Conservation (phyloP, 2,888 invertebrate species). For the Caenorhabditis zanzibari region DNA sequence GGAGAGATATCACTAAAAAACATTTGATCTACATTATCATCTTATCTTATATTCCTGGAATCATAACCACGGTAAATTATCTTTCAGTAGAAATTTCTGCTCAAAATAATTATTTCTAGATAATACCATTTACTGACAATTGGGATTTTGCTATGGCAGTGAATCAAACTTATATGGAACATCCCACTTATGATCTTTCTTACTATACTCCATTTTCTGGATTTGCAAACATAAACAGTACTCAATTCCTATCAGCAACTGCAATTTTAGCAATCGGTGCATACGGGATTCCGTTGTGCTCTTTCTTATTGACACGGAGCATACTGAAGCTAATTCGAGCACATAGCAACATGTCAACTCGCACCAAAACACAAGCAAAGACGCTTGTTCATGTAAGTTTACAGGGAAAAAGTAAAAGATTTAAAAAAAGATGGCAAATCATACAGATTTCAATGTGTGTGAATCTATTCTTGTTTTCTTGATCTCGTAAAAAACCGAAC, state of each 20-base stretch:
- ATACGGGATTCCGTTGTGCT: slow-evolving; percentile 56
- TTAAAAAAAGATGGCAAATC: not conserved
- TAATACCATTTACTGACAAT: slow-evolving; percentile 60
- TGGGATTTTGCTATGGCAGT: slow-evolving; percentile 56
- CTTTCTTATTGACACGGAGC: slow-evolving; percentile 49
- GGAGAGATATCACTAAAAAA: slow-evolving; percentile 32
- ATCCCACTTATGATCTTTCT: slow-evolving; percentile 56
- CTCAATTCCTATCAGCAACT: slow-evolving; percentile 59
- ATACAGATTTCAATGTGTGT: slow-evolving; percentile 1
- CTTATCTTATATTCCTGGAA: slow-evolving; percentile 36
- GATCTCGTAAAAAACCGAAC: not conserved
- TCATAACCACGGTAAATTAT: slow-evolving; percentile 31
- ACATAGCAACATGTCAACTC: slow-evolving; percentile 55
- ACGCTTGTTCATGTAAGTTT: slow-evolving; percentile 59
- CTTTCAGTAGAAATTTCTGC: not conserved
- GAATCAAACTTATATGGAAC: slow-evolving; percentile 53
- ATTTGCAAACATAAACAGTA: slow-evolving; percentile 46
- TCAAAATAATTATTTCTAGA: slow-evolving; percentile 26
- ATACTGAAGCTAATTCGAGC: slow-evolving; percentile 58
- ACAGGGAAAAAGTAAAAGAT: not conserved
- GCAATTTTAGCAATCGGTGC: slow-evolving; percentile 55
- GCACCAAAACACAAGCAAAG: slow-evolving; percentile 63
- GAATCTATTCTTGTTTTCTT: slow-evolving; percentile 16
- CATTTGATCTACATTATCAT: slow-evolving; percentile 42
- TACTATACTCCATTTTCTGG: slow-evolving; percentile 55